These are phyloP conservation scores for Philypnodon macrostomus DNA, from an alignment of 2,797 vertebrate species.

Conservation along the genomic window DNA sequence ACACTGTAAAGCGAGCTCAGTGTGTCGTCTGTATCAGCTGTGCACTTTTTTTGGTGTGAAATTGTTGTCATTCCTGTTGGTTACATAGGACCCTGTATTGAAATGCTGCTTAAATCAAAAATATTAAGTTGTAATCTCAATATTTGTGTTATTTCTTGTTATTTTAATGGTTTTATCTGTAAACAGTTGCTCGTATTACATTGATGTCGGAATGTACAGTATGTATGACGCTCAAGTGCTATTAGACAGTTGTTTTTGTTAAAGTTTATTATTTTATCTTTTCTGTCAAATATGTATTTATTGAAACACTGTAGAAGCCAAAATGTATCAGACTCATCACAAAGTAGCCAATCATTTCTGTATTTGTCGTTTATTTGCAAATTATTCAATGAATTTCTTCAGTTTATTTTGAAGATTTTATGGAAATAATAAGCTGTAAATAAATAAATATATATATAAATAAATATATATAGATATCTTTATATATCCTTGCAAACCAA, in stretches of 20 bases:
- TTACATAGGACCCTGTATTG: neutral
- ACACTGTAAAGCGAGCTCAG: slow-evolving; percentile 1
- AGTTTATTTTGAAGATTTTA: too few species aligned
- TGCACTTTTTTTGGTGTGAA: neutral
- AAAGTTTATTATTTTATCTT: neutral
- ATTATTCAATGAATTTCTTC: too few species aligned
- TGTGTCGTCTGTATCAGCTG: neutral
- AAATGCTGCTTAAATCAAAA: neutral
- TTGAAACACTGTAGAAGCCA: too few species aligned
- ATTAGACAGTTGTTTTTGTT: neutral
- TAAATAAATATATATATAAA: too few species aligned
- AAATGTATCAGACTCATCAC: too few species aligned
- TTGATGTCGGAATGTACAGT: neutral
- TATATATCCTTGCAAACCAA: too few species aligned
- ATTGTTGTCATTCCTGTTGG: neutral
- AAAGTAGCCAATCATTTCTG: too few species aligned
- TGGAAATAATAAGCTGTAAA: too few species aligned
- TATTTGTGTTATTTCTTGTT: too few species aligned
- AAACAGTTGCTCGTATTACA: neutral
- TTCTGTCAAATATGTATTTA: neutral
- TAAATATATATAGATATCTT: too few species aligned
- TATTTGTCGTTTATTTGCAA: too few species aligned
- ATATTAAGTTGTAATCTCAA: too few species aligned
- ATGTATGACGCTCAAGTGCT: slow-evolving; percentile 5
- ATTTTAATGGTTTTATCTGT: neutral